These are phyloP conservation scores for Aulostomus chinensis DNA, from an alignment of 2,797 vertebrate genomes.

Conservation along the genomic window DNA sequence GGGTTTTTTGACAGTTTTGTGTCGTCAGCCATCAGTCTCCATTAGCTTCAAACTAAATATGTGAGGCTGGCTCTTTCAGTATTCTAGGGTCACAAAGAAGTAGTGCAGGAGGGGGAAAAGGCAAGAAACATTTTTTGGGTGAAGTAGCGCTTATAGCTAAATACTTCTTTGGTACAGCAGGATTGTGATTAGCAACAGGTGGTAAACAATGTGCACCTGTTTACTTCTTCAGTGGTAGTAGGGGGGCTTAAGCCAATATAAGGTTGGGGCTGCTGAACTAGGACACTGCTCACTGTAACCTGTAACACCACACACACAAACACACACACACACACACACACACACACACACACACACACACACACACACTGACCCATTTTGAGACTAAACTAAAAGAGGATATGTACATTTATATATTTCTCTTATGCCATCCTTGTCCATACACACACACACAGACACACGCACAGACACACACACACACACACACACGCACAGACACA, in stretches of 20 bases:
- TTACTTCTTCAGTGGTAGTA: too few relatives aligned
- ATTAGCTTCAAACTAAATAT: too few relatives aligned
- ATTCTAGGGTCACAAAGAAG: too few relatives aligned
- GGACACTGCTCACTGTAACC: conserved; percentile 27
- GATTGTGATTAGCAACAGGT: neutral
- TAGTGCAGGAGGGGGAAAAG: too few relatives aligned
- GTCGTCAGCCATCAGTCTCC: too few relatives aligned
- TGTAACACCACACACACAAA: conserved; percentile 14
- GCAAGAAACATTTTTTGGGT: too few relatives aligned
- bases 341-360: conserved; percentile 11
- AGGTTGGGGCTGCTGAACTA: conserved; percentile 8
- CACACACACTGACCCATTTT: conserved; percentile 43
- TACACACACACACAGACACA: neutral
- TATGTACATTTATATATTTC: conserved; percentile 12
- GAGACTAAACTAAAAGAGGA: conserved; percentile 10
- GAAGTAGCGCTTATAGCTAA: too few relatives aligned
- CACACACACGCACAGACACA: conserved; percentile 1
- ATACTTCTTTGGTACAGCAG: too few relatives aligned
- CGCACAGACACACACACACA: neutral
- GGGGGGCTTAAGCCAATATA: neutral
- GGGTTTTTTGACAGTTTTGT: too few relatives aligned
- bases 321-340: conserved; percentile 12
- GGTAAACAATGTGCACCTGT: neutral
- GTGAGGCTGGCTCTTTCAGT: too few relatives aligned
- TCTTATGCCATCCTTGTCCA: neutral